Evolutionary conservation across 1,140 invertebrate species (phyloP), one percentile per base, ranked within the genome.

Genomic region (Lepidurus packardi): DNA sequence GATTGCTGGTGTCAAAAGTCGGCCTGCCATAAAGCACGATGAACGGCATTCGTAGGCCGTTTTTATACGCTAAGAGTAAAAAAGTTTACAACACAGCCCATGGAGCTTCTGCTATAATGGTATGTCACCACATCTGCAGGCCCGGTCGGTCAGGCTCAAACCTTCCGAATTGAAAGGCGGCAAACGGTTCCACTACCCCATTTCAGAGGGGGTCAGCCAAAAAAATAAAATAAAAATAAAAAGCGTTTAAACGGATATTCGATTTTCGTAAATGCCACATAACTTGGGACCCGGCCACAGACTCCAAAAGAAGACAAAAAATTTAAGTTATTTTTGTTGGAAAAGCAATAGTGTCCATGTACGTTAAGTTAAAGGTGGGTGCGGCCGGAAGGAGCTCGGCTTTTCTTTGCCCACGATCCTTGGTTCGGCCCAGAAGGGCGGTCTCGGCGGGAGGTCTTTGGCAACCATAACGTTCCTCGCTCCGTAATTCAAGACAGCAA

Each of bases 341-440:
- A 65, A 65, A 65, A 7, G 53, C 53, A 65, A 65, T 1, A 65
- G 53, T 65, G 16, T 65, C 13, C 53, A 65, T 65, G 53, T 34
- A 34, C 34, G 34, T 65, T 65, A 65, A 13, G 16, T 7, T 16
- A 9, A 65, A 65, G 53, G 53, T 65, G 53, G 53, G 53, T 65
- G 53, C 53, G 53, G 53, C 53, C 53, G 53, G 53, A 65, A 65
- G 53, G 53, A 65, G 53, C 53, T 65, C 53, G 53, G 53, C 53
- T 9, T 65, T 65, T 65, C 13, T 65, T 13, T n/a, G 21, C 16
- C 53, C 8, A 65, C 1, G 53, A 65, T 65, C 53, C 53, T 9
- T 65, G 16, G 53, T 65, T 65, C 53, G 21, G 21, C 53, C 34
- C 34, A 34, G 53, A 65, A 65, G 53, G 53, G 53, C 53, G 53